Conservation (phyloP, 2,888 invertebrate genomes). For the Drosophila neotestacea region DNA sequence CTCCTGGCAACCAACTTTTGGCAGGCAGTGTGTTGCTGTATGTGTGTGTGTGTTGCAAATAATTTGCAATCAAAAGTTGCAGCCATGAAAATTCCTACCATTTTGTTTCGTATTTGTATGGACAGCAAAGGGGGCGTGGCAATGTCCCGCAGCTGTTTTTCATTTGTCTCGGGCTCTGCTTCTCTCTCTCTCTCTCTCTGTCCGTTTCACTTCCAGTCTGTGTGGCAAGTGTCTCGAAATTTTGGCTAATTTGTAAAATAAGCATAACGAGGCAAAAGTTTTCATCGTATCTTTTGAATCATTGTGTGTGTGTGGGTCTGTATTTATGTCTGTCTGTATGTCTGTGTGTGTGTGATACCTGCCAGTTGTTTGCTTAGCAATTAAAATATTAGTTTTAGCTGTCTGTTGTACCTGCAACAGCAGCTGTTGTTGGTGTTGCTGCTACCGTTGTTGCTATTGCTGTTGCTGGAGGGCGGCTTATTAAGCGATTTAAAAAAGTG, state of each 20-base stretch:
- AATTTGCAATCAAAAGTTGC: slow-evolving; percentile 79
- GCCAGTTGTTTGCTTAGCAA: slow-evolving; percentile 62
- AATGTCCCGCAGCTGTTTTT: slow-evolving; percentile 38
- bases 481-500: slow-evolving; percentile 50
- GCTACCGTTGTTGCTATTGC: slow-evolving; percentile 3
- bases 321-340: slow-evolving; percentile 2
- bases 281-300: slow-evolving; percentile 21
- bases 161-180: slow-evolving; percentile 12
- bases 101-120: slow-evolving; percentile 23
- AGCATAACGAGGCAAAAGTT: slow-evolving; percentile 56
- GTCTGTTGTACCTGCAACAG: slow-evolving; percentile 9
- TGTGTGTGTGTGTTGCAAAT: slow-evolving; percentile 62
- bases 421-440: slow-evolving; percentile 8
- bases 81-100: slow-evolving; percentile 47
- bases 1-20: slow-evolving; percentile 69
- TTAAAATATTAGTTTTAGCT: slow-evolving; percentile 71
- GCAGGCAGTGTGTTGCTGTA: slow-evolving; percentile 39
- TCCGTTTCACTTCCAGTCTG: background rate
- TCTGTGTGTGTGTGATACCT: slow-evolving; percentile 9
- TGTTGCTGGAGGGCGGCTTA: slow-evolving; percentile 33
- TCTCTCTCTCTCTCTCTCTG: background rate
- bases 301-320: slow-evolving; percentile 2
- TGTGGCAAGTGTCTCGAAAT: slow-evolving; percentile 37
- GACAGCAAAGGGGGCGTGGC: slow-evolving; percentile 34
- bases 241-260: slow-evolving; percentile 71